Conservation (phyloP, 2,113 vertebrate species). For the Rhagologus leucostigma region DNA sequence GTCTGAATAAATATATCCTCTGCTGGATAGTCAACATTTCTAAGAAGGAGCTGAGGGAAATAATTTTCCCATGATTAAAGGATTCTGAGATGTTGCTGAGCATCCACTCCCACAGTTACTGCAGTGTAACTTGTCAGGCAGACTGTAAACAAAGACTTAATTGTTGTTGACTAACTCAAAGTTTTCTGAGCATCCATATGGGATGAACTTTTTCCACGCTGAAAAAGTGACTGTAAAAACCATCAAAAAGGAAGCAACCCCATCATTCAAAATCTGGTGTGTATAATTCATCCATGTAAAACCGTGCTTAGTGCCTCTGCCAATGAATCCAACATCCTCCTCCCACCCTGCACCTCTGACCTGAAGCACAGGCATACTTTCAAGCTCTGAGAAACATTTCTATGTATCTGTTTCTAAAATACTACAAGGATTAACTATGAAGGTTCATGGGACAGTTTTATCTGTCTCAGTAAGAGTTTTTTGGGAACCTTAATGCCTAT, state of each 20-base stretch:
- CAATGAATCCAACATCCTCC: not conserved
- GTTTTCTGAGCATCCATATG: not conserved
- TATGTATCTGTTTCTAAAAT: not conserved
- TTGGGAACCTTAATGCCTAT: not conserved
- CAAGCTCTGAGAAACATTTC: not conserved
- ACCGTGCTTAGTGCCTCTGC: not conserved
- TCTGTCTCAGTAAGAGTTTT: not conserved
- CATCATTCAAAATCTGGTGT: not conserved
- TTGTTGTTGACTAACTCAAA: not conserved
- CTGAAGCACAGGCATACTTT: not conserved
- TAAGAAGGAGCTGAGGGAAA: not conserved
- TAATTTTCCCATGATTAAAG: not conserved
- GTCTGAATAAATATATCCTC: not conserved
- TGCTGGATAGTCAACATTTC: not conserved
- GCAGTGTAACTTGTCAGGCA: not conserved
- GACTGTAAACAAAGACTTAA: not conserved
- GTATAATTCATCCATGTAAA: not conserved
- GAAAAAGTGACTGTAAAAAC: not conserved
- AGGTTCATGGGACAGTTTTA: not conserved
- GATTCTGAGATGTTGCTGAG: not conserved
- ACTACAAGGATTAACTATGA: not conserved
- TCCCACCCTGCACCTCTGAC: not conserved
- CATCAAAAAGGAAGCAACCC: not conserved
- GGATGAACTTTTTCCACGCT: not conserved
- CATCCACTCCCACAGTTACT: not conserved